Percentiles rank a stretch among this genome's conserved stretches.
Evolutionary conservation across 2,888 invertebrate species (phyloP).

Genomic region (Clitarchus hookeri): DNA sequence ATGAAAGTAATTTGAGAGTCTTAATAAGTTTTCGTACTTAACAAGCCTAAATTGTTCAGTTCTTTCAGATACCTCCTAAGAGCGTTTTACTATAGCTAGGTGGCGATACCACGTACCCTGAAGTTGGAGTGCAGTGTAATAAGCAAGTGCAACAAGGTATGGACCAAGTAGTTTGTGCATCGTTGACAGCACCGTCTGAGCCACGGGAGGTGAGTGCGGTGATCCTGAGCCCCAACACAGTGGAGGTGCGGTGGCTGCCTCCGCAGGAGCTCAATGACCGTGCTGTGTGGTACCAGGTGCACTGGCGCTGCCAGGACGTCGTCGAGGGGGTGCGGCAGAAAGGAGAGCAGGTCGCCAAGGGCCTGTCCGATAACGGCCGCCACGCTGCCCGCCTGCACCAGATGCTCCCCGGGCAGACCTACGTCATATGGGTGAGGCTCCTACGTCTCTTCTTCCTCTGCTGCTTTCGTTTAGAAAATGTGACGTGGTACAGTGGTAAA

Average conservation of each 20-base stretch:
- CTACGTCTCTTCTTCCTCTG: neutral
- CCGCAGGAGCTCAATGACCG: constrained; percentile 70
- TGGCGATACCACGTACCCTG: too few relatives aligned
- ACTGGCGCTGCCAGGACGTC: constrained; percentile 72
- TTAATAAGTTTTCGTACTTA: too few relatives aligned
- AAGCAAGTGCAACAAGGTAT: too few relatives aligned
- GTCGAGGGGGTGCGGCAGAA: constrained; percentile 58
- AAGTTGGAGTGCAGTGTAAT: too few relatives aligned
- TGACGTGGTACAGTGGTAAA: too few relatives aligned
- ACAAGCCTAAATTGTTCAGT: too few relatives aligned
- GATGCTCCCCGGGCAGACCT: constrained; percentile 69
- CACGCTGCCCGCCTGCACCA: constrained; percentile 58
- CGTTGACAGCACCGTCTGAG: constrained; percentile 68
- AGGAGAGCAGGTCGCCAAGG: constrained; percentile 57
- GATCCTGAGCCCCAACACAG: constrained; percentile 75
- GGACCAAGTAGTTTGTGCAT: too few relatives aligned
- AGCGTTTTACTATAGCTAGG: too few relatives aligned
- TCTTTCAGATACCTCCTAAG: too few relatives aligned
- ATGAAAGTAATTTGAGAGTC: too few relatives aligned
- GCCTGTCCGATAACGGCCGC: constrained; percentile 48
- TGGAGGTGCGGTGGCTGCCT: constrained; percentile 74
- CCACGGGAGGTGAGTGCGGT: constrained; percentile 73
- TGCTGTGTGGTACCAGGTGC: constrained; percentile 69
- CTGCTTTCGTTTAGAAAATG: too few relatives aligned
- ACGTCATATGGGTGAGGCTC: constrained; percentile 67